Base-by-base conservation (phyloP, 2,888 invertebrate genomes). In the Alviniconcha strummeri region DNA sequence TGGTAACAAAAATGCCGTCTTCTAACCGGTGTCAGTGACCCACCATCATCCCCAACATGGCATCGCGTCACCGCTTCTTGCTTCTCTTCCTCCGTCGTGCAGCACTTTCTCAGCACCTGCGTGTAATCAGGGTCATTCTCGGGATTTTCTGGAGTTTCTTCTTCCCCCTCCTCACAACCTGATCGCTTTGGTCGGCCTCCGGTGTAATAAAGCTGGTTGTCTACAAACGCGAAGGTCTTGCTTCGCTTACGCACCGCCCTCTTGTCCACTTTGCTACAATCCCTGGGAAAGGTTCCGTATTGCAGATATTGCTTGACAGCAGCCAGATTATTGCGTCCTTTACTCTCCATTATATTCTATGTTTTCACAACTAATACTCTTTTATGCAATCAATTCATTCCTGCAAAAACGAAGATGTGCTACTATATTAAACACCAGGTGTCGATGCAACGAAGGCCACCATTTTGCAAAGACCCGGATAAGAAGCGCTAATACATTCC, bases 181-280 rank as follows among this genome's bases (percentile, higher is more conserved):
- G 81, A 15, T 69, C 83, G 83, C 74, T 84, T 86, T 60, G 84
- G 86, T 7, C 83, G 80, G 52, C 81, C 77, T 75, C 82, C 83
- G 64, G 85, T 81, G 56, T 86, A 86, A 69, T 84, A 88, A 80
- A 85, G 84, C 54, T 87, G 83, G 15, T 85, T 86, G 55, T 85
- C 86, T 36, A 80, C 76, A 11, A 86, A 57, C 57, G 81, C 86
- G 85, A 89, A 89, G 60, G 87, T 86, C 82, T 89, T 87, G 15
- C 89, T 81, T 60, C 89, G 86, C 82, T 89, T 89, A 56, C 89
- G 85, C 71, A 89, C 85, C 72, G 87, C 85, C 80, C 89, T 83
- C 83, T 88, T 89, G 67, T 87, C 89, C 19, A 79, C 81, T 80
- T 85, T 84, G 78, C 84, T 84, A 75, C 81, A 86, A 76, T 84